Conservation (phyloP, 2,113 vertebrate species). For the Capreolus pygargus region DNA sequence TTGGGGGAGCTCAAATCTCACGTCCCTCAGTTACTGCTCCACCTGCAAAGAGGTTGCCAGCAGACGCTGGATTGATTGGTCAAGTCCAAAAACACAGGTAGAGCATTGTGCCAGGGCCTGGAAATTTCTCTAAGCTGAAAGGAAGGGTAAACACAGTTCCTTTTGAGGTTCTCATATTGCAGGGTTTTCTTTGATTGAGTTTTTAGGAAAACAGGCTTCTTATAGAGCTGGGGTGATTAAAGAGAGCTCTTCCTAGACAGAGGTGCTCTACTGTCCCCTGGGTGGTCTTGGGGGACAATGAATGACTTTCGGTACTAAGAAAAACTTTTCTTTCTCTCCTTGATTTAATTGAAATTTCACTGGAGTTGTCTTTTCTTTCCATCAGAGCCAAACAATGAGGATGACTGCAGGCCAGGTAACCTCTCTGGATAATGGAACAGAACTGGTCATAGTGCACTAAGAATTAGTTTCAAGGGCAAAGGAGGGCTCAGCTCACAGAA, state of each 20-base stretch:
- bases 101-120: not conserved
- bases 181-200: not conserved
- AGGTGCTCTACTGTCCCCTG: too few relatives aligned
- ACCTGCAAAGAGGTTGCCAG: not conserved
- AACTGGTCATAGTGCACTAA: not conserved
- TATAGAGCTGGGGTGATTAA: not conserved
- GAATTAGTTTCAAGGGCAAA: conserved; percentile 21
- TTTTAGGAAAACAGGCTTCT: not conserved
- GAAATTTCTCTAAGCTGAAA: not conserved
- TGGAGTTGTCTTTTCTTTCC: conserved; percentile 8
- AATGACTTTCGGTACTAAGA: not conserved
- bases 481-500: not conserved
- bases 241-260: not conserved
- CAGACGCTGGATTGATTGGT: not conserved
- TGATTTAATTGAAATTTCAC: not conserved
- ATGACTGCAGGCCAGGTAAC: not conserved
- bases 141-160: not conserved
- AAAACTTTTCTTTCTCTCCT: not conserved
- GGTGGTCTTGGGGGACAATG: not conserved
- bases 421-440: not conserved
- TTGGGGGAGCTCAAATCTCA: conserved; percentile 61
- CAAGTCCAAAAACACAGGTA: not conserved
- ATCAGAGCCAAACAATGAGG: not conserved
- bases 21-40: not conserved
- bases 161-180: not conserved